Evolutionary conservation across 2,888 invertebrate species (phyloP), one percentile per base, ranked within the genome.

Genomic region (Lymantria dispar): DNA sequence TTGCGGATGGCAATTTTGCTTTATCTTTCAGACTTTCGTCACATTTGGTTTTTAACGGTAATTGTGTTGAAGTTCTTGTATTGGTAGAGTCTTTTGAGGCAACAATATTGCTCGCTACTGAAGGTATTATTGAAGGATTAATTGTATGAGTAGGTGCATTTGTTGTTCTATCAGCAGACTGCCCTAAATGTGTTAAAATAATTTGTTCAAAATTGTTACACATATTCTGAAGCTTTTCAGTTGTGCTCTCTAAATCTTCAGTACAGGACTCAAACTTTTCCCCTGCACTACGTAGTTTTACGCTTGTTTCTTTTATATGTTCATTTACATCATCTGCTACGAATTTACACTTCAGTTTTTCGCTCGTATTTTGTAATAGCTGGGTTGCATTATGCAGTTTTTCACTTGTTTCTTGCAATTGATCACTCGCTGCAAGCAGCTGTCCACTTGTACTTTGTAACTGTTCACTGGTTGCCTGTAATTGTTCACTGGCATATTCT

Each of bases 261-360:
- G 12, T 12, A 8, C 10, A 8, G 10, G 38, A 3, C 8, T 12
- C 38, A 12, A 38, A 38, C 38, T 43, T 50, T 39, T 43, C 43
- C 33, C 43, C 39, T 10, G 50, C 36, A 15, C 38, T 13, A 8
- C 15, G 41, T 38, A 52, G 13, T 22, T 45, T 41, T 8, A 48
- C 43, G n/a, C 45, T 52, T 31, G 52, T 22, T 12, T 38, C 30
- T n/a, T 41, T 15, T 47, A 53, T 36, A 50, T 54, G 22, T 49
- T 44, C 37, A 12, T 43, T 43, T 5, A 43, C 33, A 11, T 31
- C 33, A 31, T 31, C 40, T 2, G 11, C 7, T 46, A 37, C 13
- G 43, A 8, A 14, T 43, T 47, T 13, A 14, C 33, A 14, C 13
- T 41, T 45, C 14, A 45, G 8, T 3, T 48, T 15, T 14, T 39